Percentiles rank a stretch among this genome's conserved stretches.
Conservation (phyloP, 2,797 vertebrate genomes). For the Salmo trutta region DNA sequence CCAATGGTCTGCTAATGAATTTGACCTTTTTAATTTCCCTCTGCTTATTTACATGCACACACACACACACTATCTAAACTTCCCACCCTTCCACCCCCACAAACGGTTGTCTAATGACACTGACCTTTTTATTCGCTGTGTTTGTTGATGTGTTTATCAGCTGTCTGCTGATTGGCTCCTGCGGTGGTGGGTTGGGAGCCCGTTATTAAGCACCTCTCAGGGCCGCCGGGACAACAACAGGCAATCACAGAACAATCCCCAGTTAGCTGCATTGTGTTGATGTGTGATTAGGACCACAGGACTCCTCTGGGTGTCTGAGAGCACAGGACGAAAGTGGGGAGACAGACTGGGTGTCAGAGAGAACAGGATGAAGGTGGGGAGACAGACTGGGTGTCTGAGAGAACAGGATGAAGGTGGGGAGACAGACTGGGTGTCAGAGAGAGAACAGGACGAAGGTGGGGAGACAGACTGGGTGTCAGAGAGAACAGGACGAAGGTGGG, state of each 20-base stretch:
- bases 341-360: too few relatives aligned
- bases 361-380: too few relatives aligned
- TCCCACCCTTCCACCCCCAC: conserved; percentile 17
- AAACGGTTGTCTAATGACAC: conserved; percentile 71
- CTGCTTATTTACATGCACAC: conserved; percentile 57
- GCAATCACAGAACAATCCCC: conserved; percentile 69
- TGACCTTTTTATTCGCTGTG: conserved; percentile 77
- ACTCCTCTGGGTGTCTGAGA: too few relatives aligned
- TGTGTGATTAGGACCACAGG: neutral
- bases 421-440: too few relatives aligned
- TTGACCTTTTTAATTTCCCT: conserved; percentile 74
- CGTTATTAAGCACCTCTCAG: conserved; percentile 45
- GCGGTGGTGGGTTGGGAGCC: conserved; percentile 55
- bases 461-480: too few relatives aligned
- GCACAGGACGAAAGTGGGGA: too few relatives aligned
- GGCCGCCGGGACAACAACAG: conserved; percentile 43
- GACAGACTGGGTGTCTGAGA: too few relatives aligned
- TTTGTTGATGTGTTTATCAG: conserved; percentile 42
- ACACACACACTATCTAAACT: conserved; percentile 20
- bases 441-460: too few relatives aligned
- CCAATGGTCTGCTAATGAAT: conserved; percentile 72
- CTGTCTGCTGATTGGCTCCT: neutral
- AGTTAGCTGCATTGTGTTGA: conserved; percentile 44
- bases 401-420: too few relatives aligned
- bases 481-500: too few relatives aligned